Conservation (phyloP, 2,888 invertebrate genomes). For the Melanostoma scalare region DNA sequence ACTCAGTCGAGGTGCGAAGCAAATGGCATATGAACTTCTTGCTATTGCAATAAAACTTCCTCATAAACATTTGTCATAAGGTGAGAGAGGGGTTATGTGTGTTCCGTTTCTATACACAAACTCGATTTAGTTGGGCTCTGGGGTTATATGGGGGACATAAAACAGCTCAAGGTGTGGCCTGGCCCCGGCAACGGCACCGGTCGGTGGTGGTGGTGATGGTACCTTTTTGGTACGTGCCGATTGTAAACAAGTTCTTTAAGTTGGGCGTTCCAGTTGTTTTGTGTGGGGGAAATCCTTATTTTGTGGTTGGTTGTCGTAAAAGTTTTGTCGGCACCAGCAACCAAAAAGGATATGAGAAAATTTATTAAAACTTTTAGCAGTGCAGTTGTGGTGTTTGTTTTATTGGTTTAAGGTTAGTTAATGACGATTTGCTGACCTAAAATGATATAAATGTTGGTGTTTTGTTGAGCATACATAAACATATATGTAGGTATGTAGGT, state of each 20-base stretch:
- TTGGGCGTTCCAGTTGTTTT: constrained; percentile 29
- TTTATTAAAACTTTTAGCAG: constrained; percentile 70
- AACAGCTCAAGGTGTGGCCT: constrained; percentile 66
- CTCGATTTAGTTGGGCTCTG: constrained; percentile 7
- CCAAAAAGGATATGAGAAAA: constrained; percentile 22
- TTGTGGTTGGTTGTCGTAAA: constrained; percentile 53
- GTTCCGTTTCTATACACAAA: constrained; percentile 14
- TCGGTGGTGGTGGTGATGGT: neutral
- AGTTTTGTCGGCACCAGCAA: constrained; percentile 12
- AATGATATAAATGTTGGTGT: constrained; percentile 44
- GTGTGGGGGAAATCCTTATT: constrained; percentile 37
- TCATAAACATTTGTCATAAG: constrained; percentile 73
- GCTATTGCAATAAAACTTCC: constrained; percentile 69
- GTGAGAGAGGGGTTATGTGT: constrained; percentile 63
- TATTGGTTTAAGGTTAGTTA: constrained; percentile 64
- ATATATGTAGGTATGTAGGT: too few species aligned
- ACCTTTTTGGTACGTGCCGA: constrained; percentile 46
- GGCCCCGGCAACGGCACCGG: neutral
- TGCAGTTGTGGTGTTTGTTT: constrained; percentile 50
- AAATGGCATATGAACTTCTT: constrained; percentile 72
- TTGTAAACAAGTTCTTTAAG: constrained; percentile 57
- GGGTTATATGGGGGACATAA: constrained; percentile 65
- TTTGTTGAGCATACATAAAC: constrained; percentile 1
- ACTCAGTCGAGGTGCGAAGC: constrained; percentile 69
- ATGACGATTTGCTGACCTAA: constrained; percentile 58